These are phyloP conservation scores for Cosmia pyralina DNA, from an alignment of 2,888 invertebrate species.

Conservation along the genomic window DNA sequence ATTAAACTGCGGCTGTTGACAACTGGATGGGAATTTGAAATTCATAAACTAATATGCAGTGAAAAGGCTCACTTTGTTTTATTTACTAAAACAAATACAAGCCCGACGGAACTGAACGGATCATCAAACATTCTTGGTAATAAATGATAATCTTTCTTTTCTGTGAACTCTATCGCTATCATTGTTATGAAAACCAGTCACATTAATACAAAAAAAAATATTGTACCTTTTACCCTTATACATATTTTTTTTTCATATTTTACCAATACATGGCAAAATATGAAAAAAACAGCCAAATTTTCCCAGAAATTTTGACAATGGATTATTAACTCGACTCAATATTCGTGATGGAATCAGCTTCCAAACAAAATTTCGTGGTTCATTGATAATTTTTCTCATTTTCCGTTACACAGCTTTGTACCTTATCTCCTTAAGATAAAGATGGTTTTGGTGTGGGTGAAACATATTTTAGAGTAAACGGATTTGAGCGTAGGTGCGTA, in stretches of 20 bases:
- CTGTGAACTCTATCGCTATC: too few species aligned
- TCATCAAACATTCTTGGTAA: neutral
- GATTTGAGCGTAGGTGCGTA: slow-evolving; percentile 60
- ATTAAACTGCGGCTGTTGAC: neutral
- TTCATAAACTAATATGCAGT: neutral
- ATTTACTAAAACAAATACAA: neutral
- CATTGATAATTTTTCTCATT: slow-evolving; percentile 48
- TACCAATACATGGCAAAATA: neutral
- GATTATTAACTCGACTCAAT: slow-evolving; percentile 36
- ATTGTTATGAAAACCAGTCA: neutral
- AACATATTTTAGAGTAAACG: slow-evolving; percentile 40
- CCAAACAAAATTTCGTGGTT: slow-evolving; percentile 47
- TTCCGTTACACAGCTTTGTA: slow-evolving; percentile 9
- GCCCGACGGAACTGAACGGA: neutral
- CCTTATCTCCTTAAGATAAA: slow-evolving; percentile 6
- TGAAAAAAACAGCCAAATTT: neutral
- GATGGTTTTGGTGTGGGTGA: slow-evolving; percentile 20
- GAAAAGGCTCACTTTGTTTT: neutral
- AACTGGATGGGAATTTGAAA: neutral
- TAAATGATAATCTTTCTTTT: neutral
- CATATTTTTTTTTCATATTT: too few species aligned
- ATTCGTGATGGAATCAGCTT: slow-evolving; percentile 43
- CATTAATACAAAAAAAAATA: neutral
- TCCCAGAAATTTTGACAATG: slow-evolving; percentile 22
- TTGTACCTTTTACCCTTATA: neutral